A percentile compares a stretch with the other conserved stretches of the same genome.
phyloP scores from a whole-genome alignment of 2,888 invertebrate genomes.

The Trilocha varians region DNA sequence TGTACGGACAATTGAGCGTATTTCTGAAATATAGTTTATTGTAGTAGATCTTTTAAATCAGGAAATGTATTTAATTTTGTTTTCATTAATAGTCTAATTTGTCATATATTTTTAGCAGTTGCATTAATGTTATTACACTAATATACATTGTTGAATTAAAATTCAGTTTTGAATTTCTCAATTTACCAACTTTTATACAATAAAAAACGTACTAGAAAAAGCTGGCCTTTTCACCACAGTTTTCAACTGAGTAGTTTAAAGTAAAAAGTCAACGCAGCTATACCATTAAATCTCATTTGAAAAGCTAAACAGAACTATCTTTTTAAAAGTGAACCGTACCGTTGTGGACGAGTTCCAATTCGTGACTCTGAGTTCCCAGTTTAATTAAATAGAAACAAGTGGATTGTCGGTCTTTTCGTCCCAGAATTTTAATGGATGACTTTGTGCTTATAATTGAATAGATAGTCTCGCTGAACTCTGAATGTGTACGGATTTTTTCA shows the following conservation, averaged over 20 bases:
- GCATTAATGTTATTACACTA: too few species aligned
- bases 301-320: conserved; percentile 43
- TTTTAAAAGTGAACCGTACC: conserved; percentile 37
- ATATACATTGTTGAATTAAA: too few species aligned
- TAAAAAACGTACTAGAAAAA: too few species aligned
- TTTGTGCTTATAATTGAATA: conserved; percentile 20
- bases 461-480: not conserved
- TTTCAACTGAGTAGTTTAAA: not conserved
- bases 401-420: conserved; percentile 50
- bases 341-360: conserved; percentile 27
- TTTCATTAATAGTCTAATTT: too few species aligned
- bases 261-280: conserved; percentile 27
- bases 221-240: too few species aligned
- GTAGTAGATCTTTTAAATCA: too few species aligned
- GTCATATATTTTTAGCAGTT: too few species aligned
- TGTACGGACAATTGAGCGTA: too few species aligned
- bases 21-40: too few species aligned
- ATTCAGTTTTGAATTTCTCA: too few species aligned
- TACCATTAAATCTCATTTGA: conserved; percentile 51
- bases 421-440: conserved; percentile 44
- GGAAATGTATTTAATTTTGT: too few species aligned
- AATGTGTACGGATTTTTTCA: too few species aligned
- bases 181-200: not conserved
- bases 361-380: conserved; percentile 53
- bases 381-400: conserved; percentile 69